Base-by-base conservation (phyloP, 1,140 invertebrate species). In the Orchesella cincta region DNA sequence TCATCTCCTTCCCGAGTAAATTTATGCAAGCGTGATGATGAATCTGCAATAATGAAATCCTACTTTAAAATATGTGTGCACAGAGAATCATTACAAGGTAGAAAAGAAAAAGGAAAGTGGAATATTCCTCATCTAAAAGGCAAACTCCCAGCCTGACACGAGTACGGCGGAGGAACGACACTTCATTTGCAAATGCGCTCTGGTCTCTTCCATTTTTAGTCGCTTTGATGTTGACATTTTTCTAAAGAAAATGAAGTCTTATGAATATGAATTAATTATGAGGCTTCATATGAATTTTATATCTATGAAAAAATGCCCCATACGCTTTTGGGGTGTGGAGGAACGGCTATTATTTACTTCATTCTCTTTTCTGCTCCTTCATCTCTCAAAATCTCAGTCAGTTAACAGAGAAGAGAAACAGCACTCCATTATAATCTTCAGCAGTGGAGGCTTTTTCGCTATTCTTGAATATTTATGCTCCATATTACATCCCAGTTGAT, bases 241-340 rank as follows among this genome's bases (percentile, higher is more conserved):
- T 26, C 23, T 23, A 46, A 26, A 57, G 52, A 57, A 57, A 57
- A 57, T 57, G 52, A 57, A 57, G 52, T 57, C 52, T 57, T 57
- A 57, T 57, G 52, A 57, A 57, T 57, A 57, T 57, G 52, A 57
- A 57, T 57, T 57, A 57, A 57, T 57, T 57, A 57, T 57, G 52
- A 57, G 52, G 12, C 23, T 57, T 57, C 52, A 57, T 57, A 57
- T 57, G 5, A 57, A 12, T 46, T 12, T 46, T 46, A 46, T n/a
- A n/a, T n/a, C n/a, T n/a, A n/a, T n/a, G n/a, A n/a, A n/a, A n/a
- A n/a, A n/a, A n/a, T n/a, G n/a, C n/a, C n/a, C n/a, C n/a, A n/a
- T n/a, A n/a, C n/a, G n/a, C n/a, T n/a, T n/a, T n/a, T n/a, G n/a
- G n/a, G n/a, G n/a, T n/a, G n/a, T n/a, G n/a, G n/a, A n/a, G n/a